Evolutionary conservation across 2,888 invertebrate species (phyloP), one percentile per base, ranked within the genome.

Genomic region (Leptinotarsa juncta): DNA sequence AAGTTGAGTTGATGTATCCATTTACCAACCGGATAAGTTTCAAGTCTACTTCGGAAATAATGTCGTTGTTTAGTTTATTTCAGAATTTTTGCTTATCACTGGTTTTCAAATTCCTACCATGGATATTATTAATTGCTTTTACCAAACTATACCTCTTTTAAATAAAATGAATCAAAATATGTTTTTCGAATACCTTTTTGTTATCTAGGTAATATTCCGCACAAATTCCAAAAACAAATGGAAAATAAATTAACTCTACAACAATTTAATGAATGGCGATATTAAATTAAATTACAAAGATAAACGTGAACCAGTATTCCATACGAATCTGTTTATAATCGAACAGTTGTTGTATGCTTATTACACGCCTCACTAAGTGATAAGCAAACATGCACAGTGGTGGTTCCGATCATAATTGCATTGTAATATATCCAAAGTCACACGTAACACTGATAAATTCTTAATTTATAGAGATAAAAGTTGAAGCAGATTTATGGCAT

Each of bases 331-430:
- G 79, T 79, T 80, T 77, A 77, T 80, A 78, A 73, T 72, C 70
- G 71, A 79, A 83, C 82, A 82, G 83, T 84, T 84, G 85, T 85
- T 83, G 81, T 79, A 77, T 84, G 83, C 83, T 81, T 84, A 86
- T 86, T 86, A 85, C 85, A 86, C 83, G 84, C 81, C 82, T 84
- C 82, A 85, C 83, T 84, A 84, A 86, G 86, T 85, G 86, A 84
- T 85, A 83, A 83, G 83, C 81, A 86, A 86, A 86, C 83, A 86
- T 80, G 78, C 83, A 84, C 85, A 82, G 83, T 84, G 82, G 82
- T 82, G 74, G 75, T 72, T 70, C 50, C 57, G 72, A 81, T 79
- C 77, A 79, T 81, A 82, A 82, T 82, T 80, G 80, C 77, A 77
- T 72, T 80, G 77, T 82, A 80, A 82, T 81, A 71, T 74, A 73